Evolutionary conservation across 2,888 invertebrate genomes (phyloP).

Genomic region (Rugalucina vietnamica): DNA sequence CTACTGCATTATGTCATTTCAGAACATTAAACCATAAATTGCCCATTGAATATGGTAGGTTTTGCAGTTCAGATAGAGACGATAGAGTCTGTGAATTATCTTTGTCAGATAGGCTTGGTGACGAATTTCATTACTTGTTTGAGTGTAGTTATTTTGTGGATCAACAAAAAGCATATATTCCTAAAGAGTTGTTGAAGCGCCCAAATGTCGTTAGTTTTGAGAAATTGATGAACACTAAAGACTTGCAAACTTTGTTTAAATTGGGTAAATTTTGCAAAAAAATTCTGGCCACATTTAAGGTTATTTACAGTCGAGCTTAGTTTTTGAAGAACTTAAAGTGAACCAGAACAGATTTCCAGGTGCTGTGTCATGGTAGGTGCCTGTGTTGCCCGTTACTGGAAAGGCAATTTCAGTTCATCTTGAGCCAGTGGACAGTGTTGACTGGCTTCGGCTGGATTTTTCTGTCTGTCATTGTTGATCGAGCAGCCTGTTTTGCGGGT

Average conservation of each 20-base stretch:
- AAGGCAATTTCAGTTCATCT: too few species aligned
- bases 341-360: too few species aligned
- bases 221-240: background rate
- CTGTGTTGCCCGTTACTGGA: too few species aligned
- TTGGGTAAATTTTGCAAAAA: background rate
- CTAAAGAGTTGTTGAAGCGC: background rate
- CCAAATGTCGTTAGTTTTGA: background rate
- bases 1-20: background rate
- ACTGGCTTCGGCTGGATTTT: too few species aligned
- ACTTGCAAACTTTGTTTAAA: background rate
- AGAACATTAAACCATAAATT: background rate
- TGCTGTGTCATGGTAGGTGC: too few species aligned
- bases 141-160: background rate
- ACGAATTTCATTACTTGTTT: background rate
- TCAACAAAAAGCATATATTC: background rate
- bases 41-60: background rate
- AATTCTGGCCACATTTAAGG: background rate
- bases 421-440: too few species aligned
- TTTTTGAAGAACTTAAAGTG: too few species aligned
- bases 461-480: too few species aligned
- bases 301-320: too few species aligned
- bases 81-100: background rate
- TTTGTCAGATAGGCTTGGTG: background rate
- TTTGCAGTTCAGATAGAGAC: background rate
- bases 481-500: too few species aligned